phyloP scores from a whole-genome alignment of 2,888 invertebrate genomes.

The Macrosoma leucophasiata region DNA sequence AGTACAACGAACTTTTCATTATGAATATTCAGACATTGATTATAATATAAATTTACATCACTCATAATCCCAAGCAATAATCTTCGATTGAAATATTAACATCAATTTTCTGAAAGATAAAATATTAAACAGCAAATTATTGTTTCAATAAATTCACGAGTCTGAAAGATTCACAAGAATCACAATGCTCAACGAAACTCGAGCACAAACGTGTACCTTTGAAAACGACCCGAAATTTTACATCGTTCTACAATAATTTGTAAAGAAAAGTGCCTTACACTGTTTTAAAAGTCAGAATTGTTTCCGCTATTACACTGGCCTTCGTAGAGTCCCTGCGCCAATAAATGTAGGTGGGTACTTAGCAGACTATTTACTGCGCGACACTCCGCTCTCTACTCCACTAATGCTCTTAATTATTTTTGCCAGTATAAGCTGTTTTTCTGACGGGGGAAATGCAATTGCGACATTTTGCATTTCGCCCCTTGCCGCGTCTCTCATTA shows the following conservation, averaged over 20 bases:
- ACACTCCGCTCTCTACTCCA: conserved; percentile 62
- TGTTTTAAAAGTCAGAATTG: conserved; percentile 65
- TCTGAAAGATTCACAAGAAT: too few relatives aligned
- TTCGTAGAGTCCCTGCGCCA: conserved; percentile 51
- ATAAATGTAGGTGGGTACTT: conserved; percentile 73
- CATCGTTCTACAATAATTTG: conserved; percentile 30
- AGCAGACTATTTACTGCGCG: conserved; percentile 70
- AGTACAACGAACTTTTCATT: too few relatives aligned
- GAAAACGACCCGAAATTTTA: conserved; percentile 22
- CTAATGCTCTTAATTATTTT: conserved; percentile 75
- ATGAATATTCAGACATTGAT: too few relatives aligned
- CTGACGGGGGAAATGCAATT: conserved; percentile 67
- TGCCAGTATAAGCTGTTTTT: conserved; percentile 73
- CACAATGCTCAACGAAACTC: conserved; percentile 14
- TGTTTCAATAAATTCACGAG: too few relatives aligned
- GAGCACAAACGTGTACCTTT: conserved; percentile 29
- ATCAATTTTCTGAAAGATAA: too few relatives aligned
- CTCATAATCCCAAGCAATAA: too few relatives aligned
- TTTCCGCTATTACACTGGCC: conserved; percentile 60
- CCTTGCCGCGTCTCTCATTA: conserved; percentile 52
- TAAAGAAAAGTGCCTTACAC: conserved; percentile 47
- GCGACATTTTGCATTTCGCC: conserved; percentile 67
- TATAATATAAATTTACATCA: too few relatives aligned
- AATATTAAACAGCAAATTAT: too few relatives aligned
- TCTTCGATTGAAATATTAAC: too few relatives aligned